Base-by-base conservation (phyloP, 1,140 invertebrate species). In the Anastrepha obliqua region DNA sequence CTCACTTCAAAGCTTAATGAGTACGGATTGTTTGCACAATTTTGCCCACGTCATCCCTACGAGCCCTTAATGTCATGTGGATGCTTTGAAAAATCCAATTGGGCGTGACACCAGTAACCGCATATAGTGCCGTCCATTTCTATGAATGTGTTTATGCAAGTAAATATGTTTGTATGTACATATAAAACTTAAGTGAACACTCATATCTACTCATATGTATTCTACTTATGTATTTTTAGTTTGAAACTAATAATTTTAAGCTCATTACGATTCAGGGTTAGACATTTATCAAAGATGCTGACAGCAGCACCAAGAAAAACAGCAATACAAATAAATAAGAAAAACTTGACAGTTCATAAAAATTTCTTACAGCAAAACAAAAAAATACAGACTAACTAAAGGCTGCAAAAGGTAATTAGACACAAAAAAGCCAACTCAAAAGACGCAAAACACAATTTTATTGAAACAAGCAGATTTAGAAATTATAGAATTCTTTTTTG, bases 251-350 rank as follows among this genome's bases (percentile, higher is more conserved):
- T 85, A 74, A 44, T 85, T 85, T 85, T 47, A 39, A 85, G 39
- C 81, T 85, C 81, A 85, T 85, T 85, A 85, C 20, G 15, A 59
- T 85, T 85, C 81, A 85, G 58, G 81, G 81, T 85, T 85, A 85
- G 55, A 59, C 81, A 59, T 85, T 85, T 59, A 62, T 85, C 81
- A 85, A 51, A 58, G 59, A 58, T 85, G 81, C 59, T 62, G 81
- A 39, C 81, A 85, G 81, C 81, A 85, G 59, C 9, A 81, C 13
- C 44, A 62, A 85, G 59, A 62, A 62, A 11, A 85, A 85, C 13
- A 59, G 29, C 51, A 13, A 59, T 3, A 51, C 20, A 85, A 29
- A 85, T 1, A 44, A 70, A 70, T 17, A 62, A 62, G 17, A 11
- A 62, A 11, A 62, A 62, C n/a, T 59, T 85, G 59, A 85, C 59